phyloP scores from a whole-genome alignment of 2,888 invertebrate species.

The Nasonovia ribisnigri region DNA sequence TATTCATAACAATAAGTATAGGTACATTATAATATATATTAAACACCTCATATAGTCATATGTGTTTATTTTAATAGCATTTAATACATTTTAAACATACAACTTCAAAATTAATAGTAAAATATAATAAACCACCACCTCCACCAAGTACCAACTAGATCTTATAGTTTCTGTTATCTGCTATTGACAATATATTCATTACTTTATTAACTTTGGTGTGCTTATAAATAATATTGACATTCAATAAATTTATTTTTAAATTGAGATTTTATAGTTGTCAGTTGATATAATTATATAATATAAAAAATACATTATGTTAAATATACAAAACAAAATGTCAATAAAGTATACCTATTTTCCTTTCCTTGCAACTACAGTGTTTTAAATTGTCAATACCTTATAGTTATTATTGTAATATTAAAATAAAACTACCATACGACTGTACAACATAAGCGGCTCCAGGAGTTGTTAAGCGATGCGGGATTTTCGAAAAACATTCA shows the following conservation, averaged over 20 bases:
- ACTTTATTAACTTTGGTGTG: neutral
- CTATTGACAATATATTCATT: neutral
- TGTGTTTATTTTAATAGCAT: neutral
- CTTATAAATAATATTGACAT: neutral
- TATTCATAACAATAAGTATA: neutral
- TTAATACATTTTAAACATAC: too few relatives aligned
- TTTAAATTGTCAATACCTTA: neutral
- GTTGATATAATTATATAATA: neutral
- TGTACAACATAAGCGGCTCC: neutral
- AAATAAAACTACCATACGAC: neutral
- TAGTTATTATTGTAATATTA: neutral
- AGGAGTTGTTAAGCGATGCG: neutral
- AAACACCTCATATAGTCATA: neutral
- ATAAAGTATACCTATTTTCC: neutral
- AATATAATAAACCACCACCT: neutral
- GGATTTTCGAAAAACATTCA: neutral
- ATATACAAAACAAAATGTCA: neutral
- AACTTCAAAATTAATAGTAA: neutral
- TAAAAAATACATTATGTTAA: neutral
- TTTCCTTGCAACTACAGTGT: neutral
- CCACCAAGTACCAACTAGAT: neutral
- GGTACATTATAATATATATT: neutral
- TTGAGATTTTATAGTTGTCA: neutral
- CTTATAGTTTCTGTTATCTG: neutral
- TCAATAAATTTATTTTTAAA: neutral